phyloP scores from a whole-genome alignment of 2,888 invertebrate genomes.

The Torymus auratus region DNA sequence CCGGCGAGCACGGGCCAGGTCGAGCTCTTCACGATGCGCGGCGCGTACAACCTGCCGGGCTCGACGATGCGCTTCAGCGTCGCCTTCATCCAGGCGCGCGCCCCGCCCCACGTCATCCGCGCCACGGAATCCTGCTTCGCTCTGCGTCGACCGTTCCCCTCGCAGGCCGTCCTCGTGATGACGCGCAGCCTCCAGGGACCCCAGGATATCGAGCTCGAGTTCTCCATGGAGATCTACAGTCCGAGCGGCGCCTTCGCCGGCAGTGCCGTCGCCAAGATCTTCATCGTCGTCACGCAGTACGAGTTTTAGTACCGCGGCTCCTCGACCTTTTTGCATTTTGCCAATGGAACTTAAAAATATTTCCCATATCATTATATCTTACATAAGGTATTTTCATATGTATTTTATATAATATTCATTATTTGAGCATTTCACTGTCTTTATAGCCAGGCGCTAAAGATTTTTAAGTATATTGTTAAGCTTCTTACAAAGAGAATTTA shows the following conservation, averaged over 20 bases:
- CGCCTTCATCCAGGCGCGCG: conserved; percentile 82
- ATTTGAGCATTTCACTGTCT: too few species aligned
- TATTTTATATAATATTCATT: too few species aligned
- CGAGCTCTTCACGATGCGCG: conserved; percentile 92
- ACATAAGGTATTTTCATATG: too few species aligned
- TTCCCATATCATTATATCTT: too few species aligned
- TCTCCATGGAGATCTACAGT: conserved; percentile 90
- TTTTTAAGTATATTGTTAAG: too few species aligned
- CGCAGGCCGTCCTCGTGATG: conserved; percentile 87
- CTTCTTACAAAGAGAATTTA: too few species aligned
- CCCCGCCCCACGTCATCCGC: conserved; percentile 80
- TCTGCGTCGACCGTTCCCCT: conserved; percentile 77
- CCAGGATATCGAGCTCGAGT: conserved; percentile 92
- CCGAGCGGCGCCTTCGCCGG: conserved; percentile 84
- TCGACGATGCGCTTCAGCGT: conserved; percentile 87
- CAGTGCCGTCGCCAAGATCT: conserved; percentile 89
- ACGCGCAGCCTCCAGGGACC: conserved; percentile 88
- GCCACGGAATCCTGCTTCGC: conserved; percentile 81
- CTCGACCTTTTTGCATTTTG: not conserved
- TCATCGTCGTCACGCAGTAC: conserved; percentile 91
- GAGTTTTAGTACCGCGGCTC: conserved; percentile 80
- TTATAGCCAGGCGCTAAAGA: too few species aligned
- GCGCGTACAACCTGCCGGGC: conserved; percentile 84
- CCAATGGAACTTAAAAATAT: too few species aligned
- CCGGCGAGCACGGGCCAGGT: conserved; percentile 79